phyloP scores from a whole-genome alignment of 2,113 vertebrate genomes.

The Psophia crepitans region DNA sequence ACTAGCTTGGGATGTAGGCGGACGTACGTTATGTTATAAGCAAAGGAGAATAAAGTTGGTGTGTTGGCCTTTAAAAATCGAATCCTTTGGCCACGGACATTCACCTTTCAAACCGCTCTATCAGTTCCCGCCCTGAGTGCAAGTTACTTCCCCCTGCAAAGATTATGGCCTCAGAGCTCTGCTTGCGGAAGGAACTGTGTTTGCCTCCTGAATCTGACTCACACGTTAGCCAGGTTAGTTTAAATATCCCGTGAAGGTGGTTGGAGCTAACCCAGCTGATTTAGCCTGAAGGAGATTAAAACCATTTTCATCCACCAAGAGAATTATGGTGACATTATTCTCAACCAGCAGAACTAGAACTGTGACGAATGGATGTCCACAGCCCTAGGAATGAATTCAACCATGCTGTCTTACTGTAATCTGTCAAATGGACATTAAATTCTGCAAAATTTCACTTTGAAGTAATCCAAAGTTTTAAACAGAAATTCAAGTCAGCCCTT shows the following conservation, averaged over 20 bases:
- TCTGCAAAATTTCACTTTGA: neutral
- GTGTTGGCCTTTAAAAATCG: neutral
- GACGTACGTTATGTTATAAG: fast-evolving
- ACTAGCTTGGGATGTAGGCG: neutral
- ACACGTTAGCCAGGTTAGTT: neutral
- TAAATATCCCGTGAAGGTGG: neutral
- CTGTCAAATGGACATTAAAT: neutral
- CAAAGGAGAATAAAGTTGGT: neutral
- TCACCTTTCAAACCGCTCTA: neutral
- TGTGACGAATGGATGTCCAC: neutral
- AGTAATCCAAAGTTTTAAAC: neutral
- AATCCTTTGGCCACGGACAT: neutral
- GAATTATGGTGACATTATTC: neutral
- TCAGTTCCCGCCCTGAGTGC: neutral
- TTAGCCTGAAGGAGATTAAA: neutral
- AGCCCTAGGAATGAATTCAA: fast-evolving
- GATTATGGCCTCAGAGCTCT: neutral
- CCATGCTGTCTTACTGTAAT: neutral
- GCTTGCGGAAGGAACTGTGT: neutral
- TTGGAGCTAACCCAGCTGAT: neutral
- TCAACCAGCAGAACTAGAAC: neutral
- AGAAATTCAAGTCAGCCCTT: neutral
- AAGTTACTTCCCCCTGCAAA: neutral
- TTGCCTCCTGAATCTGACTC: neutral
- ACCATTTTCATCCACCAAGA: neutral